Evolutionary conservation across 1,140 invertebrate genomes (phyloP).

Genomic region (Cotesia typhae): DNA sequence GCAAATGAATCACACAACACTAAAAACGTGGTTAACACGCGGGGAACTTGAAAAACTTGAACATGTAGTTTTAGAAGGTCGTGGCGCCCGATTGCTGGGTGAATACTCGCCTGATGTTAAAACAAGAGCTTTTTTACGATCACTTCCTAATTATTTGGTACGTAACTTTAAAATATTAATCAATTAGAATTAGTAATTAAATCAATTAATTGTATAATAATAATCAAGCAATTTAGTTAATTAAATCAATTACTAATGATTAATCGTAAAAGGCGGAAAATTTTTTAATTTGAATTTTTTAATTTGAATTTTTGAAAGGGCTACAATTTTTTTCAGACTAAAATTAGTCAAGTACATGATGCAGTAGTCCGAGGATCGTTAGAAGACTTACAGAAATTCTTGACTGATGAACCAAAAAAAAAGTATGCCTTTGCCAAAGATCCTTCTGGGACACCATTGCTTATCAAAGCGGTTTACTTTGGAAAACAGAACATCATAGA

Average conservation of each 20-base stretch:
- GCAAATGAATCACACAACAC: constrained; percentile 66
- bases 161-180: background rate
- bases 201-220: no score
- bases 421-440: constrained; percentile 77
- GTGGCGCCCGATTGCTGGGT: constrained; percentile 76
- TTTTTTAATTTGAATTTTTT: background rate
- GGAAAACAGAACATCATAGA: constrained; percentile 77
- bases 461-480: constrained; percentile 84
- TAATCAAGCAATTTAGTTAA: no score
- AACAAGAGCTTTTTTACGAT: constrained; percentile 73
- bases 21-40: constrained; percentile 75
- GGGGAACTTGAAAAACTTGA: constrained; percentile 81
- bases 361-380: constrained; percentile 77
- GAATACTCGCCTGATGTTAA: constrained; percentile 74
- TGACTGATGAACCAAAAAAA: constrained; percentile 69
- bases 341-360: constrained; percentile 75
- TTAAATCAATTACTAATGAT: background rate
- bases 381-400: constrained; percentile 68
- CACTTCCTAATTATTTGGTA: constrained; percentile 76
- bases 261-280: background rate
- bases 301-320: background rate
- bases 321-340: constrained; percentile 61
- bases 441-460: constrained; percentile 75
- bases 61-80: constrained; percentile 79
- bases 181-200: no score